A percentile compares a stretch with the other conserved stretches of the same genome.
phyloP scores from a whole-genome alignment of 2,888 invertebrate species.

The Agrilus biguttatus region DNA sequence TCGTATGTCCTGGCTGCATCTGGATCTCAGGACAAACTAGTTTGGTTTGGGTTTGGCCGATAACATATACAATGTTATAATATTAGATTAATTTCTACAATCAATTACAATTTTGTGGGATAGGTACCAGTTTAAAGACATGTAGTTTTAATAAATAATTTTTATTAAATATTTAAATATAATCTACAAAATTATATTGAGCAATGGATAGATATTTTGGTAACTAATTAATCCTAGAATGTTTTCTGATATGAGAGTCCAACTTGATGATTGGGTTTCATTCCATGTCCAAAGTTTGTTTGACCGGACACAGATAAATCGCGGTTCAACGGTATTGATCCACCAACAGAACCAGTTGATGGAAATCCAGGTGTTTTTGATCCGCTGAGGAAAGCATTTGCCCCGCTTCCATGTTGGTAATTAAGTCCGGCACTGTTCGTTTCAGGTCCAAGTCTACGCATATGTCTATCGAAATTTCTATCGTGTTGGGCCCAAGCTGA shows the following conservation, averaged over 20 bases:
- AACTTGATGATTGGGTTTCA: conserved; percentile 6
- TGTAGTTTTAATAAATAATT: too few relatives aligned
- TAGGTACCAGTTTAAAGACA: too few relatives aligned
- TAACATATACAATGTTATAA: too few relatives aligned
- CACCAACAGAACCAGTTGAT: conserved; percentile 3
- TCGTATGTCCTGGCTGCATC: too few relatives aligned
- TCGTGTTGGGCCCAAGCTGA: conserved; percentile 5
- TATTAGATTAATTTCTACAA: too few relatives aligned
- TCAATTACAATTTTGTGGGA: too few relatives aligned
- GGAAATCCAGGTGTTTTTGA: conserved; percentile 1
- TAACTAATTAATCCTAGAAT: too few relatives aligned
- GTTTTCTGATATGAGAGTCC: background rate
- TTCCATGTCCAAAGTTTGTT: conserved; percentile 5
- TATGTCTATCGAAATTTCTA: conserved; percentile 5
- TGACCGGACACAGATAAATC: background rate
- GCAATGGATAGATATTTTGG: too few relatives aligned
- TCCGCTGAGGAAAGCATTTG: conserved; percentile 2
- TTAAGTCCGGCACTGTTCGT: conserved; percentile 4
- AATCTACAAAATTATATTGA: too few relatives aligned
- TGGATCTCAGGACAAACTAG: too few relatives aligned
- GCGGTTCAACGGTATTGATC: background rate
- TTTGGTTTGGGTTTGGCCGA: too few relatives aligned
- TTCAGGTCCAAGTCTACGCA: conserved; percentile 2
- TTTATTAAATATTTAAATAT: too few relatives aligned
- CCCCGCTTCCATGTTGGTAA: conserved; percentile 2